Conservation (phyloP, 2,113 vertebrate species). For the Mormyrus lacerda region DNA sequence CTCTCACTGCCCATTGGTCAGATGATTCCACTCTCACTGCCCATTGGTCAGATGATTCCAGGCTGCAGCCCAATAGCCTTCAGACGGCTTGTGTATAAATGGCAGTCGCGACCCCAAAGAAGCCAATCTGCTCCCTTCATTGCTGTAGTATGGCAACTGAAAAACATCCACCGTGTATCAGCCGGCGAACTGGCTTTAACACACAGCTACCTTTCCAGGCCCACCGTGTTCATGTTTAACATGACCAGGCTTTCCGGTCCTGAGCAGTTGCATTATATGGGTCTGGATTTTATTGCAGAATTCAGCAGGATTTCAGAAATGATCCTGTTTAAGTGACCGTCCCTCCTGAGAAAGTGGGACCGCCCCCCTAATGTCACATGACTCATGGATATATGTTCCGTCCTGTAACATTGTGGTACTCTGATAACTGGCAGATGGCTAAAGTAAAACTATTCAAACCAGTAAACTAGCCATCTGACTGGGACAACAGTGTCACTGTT, state of each 20-base stretch:
- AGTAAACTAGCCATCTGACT: background rate
- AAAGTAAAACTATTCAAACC: background rate
- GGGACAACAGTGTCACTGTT: background rate
- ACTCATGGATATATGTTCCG: no score
- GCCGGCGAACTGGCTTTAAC: background rate
- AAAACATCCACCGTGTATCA: background rate
- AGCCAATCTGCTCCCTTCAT: background rate
- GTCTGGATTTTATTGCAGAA: no score
- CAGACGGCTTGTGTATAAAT: conserved; percentile 1
- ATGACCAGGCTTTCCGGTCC: no score
- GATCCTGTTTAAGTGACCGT: no score
- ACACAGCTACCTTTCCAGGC: background rate
- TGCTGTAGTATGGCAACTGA: background rate
- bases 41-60: background rate
- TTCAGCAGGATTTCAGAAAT: no score
- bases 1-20: no score
- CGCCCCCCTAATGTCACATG: no score
- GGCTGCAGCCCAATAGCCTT: background rate
- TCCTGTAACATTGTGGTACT: background rate
- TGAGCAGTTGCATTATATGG: no score
- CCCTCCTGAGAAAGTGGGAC: no score
- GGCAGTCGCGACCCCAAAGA: background rate
- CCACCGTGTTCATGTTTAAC: background rate
- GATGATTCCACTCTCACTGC: background rate
- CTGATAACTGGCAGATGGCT: background rate